A percentile compares a stretch with the other conserved stretches of the same genome.
Evolutionary conservation across 2,113 vertebrate genomes (phyloP).

Genomic region (Oreocharis arfaki): DNA sequence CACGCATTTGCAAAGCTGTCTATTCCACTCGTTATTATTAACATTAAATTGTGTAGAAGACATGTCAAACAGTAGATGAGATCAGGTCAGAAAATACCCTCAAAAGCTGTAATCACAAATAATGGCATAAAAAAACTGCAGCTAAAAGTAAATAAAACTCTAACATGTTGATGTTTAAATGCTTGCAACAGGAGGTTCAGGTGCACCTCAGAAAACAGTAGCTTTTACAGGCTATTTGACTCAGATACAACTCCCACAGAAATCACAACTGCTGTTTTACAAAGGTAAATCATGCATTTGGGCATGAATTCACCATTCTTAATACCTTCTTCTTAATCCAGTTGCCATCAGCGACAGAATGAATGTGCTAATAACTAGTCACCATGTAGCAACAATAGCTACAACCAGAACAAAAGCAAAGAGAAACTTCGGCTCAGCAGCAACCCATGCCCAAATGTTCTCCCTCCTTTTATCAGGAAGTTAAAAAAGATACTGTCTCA

Average conservation of each 20-base stretch:
- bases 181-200: not conserved
- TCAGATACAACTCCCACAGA: not conserved
- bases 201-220: not conserved
- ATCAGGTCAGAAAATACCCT: not conserved
- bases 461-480: not conserved
- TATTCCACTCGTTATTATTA: not conserved
- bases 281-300: not conserved
- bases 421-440: not conserved
- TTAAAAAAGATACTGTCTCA: not conserved
- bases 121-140: not conserved
- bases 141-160: not conserved
- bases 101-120: not conserved
- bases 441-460: accelerated
- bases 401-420: not conserved
- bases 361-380: not conserved
- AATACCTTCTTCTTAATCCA: not conserved
- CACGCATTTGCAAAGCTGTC: not conserved
- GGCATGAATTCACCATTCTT: not conserved
- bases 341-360: not conserved
- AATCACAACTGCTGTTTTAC: not conserved
- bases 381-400: not conserved
- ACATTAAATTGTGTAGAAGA: not conserved
- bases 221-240: not conserved
- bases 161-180: not conserved
- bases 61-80: not conserved